These are phyloP conservation scores for Corythoichthys haematopterus DNA, from an alignment of 2,113 vertebrate species.

Conservation along the genomic window DNA sequence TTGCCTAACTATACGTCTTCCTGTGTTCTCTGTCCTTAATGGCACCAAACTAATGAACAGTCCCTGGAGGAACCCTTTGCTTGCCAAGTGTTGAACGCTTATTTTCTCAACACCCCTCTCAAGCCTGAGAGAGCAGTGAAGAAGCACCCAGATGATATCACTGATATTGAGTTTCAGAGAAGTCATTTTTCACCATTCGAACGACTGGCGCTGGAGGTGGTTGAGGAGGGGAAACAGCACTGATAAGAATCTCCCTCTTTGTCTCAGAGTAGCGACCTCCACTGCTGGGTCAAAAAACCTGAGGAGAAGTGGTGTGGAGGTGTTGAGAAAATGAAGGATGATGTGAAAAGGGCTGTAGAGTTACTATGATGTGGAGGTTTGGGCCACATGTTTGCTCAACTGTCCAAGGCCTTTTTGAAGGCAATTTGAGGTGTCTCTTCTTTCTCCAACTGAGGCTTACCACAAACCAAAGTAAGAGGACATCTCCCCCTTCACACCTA, in stretches of 20 bases:
- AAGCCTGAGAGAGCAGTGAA: constrained; percentile 41
- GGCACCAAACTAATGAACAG: constrained; percentile 55
- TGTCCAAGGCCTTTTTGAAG: constrained; percentile 45
- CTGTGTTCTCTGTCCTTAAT: constrained; percentile 59
- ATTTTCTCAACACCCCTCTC: constrained; percentile 53
- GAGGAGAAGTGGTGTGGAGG: constrained; percentile 57
- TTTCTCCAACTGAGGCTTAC: constrained; percentile 30
- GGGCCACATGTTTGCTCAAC: constrained; percentile 48
- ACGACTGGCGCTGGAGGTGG: constrained; percentile 31
- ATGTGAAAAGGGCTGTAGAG: constrained; percentile 55
- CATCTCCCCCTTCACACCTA: constrained; percentile 47
- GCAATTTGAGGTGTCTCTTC: constrained; percentile 39
- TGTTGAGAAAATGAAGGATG: constrained; percentile 64
- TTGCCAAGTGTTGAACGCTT: constrained; percentile 46
- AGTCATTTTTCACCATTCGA: constrained; percentile 57
- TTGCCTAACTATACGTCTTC: constrained; percentile 17
- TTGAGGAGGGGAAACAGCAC: constrained; percentile 21
- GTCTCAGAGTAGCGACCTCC: constrained; percentile 67
- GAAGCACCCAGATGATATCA: constrained; percentile 71
- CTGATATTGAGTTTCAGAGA: constrained; percentile 70
- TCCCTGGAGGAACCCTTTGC: constrained; percentile 45
- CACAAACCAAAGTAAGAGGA: constrained; percentile 11
- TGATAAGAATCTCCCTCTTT: constrained; percentile 73
- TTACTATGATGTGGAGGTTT: constrained; percentile 45
- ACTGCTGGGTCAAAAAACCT: constrained; percentile 63